These are phyloP conservation scores for Blastobasis adustella DNA, from an alignment of 2,888 invertebrate genomes.

Conservation along the genomic window DNA sequence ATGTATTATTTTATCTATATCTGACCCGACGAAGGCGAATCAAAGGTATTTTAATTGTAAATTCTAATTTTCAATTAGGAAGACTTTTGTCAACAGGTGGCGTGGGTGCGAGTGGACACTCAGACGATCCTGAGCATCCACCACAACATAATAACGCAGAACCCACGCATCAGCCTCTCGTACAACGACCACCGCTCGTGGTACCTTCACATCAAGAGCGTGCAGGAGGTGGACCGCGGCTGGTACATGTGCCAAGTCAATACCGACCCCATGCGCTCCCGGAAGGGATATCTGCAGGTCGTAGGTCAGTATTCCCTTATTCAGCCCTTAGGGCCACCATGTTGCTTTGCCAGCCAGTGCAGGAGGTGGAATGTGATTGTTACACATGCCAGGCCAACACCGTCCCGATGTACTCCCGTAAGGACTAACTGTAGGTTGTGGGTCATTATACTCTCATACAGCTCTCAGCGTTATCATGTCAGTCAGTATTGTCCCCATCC, in stretches of 20 bases:
- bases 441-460: no score
- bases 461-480: no score
- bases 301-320: constrained; percentile 80
- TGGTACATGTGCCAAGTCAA: constrained; percentile 96
- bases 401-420: constrained; percentile 91
- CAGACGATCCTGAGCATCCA: constrained; percentile 95
- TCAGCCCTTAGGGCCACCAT: constrained; percentile 84
- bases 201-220: constrained; percentile 92
- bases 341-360: constrained; percentile 71
- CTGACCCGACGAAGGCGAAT: no score
- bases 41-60: no score
- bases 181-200: constrained; percentile 94
- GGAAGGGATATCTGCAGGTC: constrained; percentile 92
- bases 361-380: constrained; percentile 92
- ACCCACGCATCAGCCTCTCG: constrained; percentile 88
- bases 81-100: constrained; percentile 76
- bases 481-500: no score
- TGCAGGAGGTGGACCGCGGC: constrained; percentile 90
- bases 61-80: no score
- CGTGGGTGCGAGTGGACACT: constrained; percentile 94
- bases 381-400: constrained; percentile 95
- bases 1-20: no score
- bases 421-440: constrained; percentile 92
- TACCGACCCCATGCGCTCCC: constrained; percentile 94
- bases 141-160: constrained; percentile 93